These are phyloP conservation scores for Melipona beecheii DNA, from an alignment of 2,888 invertebrate species.

Conservation along the genomic window DNA sequence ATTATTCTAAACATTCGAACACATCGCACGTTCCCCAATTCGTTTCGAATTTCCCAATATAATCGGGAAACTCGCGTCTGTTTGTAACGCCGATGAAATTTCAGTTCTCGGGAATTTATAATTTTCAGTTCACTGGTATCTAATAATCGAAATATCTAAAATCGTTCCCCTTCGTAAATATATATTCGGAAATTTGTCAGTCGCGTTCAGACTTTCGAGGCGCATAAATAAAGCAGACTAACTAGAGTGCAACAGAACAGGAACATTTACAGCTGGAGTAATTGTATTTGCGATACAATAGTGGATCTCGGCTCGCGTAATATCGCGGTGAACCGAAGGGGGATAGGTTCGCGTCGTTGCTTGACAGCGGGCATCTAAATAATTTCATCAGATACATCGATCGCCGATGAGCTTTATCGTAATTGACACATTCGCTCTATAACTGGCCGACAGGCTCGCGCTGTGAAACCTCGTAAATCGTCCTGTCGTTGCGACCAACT, in stretches of 20 bases:
- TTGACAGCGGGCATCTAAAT: conserved; percentile 69
- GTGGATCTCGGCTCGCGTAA: conserved; percentile 40
- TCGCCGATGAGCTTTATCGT: conserved; percentile 71
- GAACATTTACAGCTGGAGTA: conserved; percentile 44
- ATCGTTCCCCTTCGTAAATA: too few relatives aligned
- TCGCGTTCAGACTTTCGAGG: too few relatives aligned
- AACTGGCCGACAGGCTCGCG: conserved; percentile 63
- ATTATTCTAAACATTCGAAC: too few relatives aligned
- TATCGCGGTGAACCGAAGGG: conserved; percentile 43
- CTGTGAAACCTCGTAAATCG: conserved; percentile 73
- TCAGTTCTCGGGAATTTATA: too few relatives aligned
- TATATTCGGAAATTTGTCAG: neutral
- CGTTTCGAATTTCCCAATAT: too few relatives aligned
- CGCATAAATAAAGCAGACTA: conserved; percentile 45
- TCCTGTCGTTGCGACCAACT: conserved; percentile 69
- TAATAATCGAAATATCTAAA: too few relatives aligned
- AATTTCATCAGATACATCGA: conserved; percentile 73
- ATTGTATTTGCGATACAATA: conserved; percentile 55
- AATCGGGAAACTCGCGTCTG: too few relatives aligned
- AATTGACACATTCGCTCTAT: conserved; percentile 73
- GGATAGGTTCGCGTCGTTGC: conserved; percentile 43
- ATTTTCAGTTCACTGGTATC: too few relatives aligned
- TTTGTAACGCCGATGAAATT: too few relatives aligned
- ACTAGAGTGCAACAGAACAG: conserved; percentile 4
- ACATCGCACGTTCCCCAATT: too few relatives aligned